Conservation (phyloP, 1,140 invertebrate species). For the Euwallacea similis region DNA sequence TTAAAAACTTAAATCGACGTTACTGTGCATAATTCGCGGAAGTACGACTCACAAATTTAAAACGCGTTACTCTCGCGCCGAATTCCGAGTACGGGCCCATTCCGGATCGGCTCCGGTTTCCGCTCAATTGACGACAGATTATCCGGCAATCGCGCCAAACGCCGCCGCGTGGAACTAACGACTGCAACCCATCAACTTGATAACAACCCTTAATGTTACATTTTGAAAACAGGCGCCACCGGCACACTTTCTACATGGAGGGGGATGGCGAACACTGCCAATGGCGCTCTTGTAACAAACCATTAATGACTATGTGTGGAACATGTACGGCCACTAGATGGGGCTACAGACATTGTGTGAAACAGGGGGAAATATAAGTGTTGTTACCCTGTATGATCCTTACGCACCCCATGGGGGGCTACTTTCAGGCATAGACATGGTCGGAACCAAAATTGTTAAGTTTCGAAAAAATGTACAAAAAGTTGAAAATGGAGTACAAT, state of each 20-base stretch:
- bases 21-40: background rate
- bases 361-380: too few species aligned
- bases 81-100: background rate
- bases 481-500: too few species aligned
- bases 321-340: too few species aligned
- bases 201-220: slow-evolving; percentile 37
- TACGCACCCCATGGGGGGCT: too few species aligned
- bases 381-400: too few species aligned
- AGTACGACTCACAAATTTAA: slow-evolving; percentile 1
- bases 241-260: slow-evolving; percentile 25
- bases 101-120: slow-evolving; percentile 10
- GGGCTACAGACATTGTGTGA: too few species aligned
- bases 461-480: too few species aligned
- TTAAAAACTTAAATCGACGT: background rate
- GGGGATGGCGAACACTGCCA: background rate
- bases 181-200: slow-evolving; percentile 28
- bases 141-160: slow-evolving; percentile 6
- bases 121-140: slow-evolving; percentile 6
- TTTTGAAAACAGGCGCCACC: slow-evolving; percentile 35
- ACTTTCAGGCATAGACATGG: too few species aligned
- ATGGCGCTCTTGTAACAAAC: background rate
- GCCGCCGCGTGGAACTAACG: slow-evolving; percentile 17
- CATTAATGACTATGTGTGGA: too few species aligned
- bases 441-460: too few species aligned
- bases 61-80: background rate